Percentiles rank a stretch among this genome's conserved stretches.
phyloP scores from a whole-genome alignment of 2,113 vertebrate genomes.

The Limanda limanda region DNA sequence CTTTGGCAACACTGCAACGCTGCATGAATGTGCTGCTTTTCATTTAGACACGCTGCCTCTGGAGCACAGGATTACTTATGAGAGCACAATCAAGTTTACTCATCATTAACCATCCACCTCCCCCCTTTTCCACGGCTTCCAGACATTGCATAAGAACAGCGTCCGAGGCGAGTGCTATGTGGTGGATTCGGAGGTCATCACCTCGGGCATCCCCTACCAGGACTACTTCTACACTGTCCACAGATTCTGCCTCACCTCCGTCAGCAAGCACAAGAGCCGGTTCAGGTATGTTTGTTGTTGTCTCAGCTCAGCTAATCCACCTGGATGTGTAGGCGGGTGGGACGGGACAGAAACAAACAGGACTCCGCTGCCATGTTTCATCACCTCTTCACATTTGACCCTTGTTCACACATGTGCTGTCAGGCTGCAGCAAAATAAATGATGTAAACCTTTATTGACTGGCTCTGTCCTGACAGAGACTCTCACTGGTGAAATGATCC shows the following conservation, averaged over 20 bases:
- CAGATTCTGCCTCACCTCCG: constrained; percentile 90
- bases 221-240: constrained; percentile 94
- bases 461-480: neutral
- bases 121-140: neutral
- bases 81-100: neutral
- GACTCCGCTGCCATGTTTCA: neutral
- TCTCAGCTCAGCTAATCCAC: neutral
- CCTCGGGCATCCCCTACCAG: constrained; percentile 93
- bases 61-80: neutral
- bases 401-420: neutral
- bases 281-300: constrained; percentile 82
- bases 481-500: constrained; percentile 8
- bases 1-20: too few relatives aligned
- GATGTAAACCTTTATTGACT: constrained; percentile 20
- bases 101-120: neutral
- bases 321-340: neutral
- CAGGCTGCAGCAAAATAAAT: constrained; percentile 14
- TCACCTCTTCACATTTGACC: neutral
- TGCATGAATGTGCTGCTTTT: too few relatives aligned
- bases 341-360: neutral
- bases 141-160: constrained; percentile 85
- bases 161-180: constrained; percentile 86
- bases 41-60: too few relatives aligned
- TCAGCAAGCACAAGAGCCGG: constrained; percentile 88
- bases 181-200: constrained; percentile 92